Percentiles rank a stretch among this genome's conserved stretches.
phyloP scores from a whole-genome alignment of 1,140 invertebrate species.

The Oncopodura yosiiana region DNA sequence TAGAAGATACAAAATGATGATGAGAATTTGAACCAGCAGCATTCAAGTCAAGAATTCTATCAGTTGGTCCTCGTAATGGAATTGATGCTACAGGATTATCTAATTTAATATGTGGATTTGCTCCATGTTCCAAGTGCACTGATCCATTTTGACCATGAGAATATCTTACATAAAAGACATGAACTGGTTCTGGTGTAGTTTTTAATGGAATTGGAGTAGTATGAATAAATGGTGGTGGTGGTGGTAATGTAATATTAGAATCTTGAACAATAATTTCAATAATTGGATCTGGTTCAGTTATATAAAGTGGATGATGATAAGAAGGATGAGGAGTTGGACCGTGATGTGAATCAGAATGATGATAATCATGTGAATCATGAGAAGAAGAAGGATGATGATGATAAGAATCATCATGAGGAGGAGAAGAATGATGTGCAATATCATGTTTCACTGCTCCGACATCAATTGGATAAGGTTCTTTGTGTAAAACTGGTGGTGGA shows the following conservation, averaged over 20 bases:
- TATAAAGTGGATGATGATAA: conserved; percentile 20
- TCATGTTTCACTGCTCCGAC: conserved; percentile 4
- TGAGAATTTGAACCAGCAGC: neutral
- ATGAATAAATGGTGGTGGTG: too few species aligned
- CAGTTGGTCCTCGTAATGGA: conserved; percentile 39
- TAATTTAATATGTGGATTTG: conserved; percentile 57
- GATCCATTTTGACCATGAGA: conserved; percentile 50
- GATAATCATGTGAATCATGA: neutral
- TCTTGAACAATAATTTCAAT: conserved; percentile 86
- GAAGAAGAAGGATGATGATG: neutral
- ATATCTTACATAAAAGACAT: conserved; percentile 82
- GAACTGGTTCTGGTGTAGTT: conserved; percentile 57
- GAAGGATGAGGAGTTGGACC: neutral
- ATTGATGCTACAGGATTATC: conserved; percentile 64
- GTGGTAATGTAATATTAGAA: conserved; percentile 66
- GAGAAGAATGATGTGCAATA: neutral
- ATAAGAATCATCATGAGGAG: neutral
- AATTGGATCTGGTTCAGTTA: conserved; percentile 65
- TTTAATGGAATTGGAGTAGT: conserved; percentile 45
- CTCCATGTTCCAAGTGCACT: conserved; percentile 38
- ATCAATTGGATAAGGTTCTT: conserved; percentile 7
- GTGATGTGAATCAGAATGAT: neutral
- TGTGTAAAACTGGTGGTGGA: too few species aligned
- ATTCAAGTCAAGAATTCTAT: conserved; percentile 9
- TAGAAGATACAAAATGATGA: neutral